Conservation (phyloP, 2,888 invertebrate genomes). For the Chalcis sispes region DNA sequence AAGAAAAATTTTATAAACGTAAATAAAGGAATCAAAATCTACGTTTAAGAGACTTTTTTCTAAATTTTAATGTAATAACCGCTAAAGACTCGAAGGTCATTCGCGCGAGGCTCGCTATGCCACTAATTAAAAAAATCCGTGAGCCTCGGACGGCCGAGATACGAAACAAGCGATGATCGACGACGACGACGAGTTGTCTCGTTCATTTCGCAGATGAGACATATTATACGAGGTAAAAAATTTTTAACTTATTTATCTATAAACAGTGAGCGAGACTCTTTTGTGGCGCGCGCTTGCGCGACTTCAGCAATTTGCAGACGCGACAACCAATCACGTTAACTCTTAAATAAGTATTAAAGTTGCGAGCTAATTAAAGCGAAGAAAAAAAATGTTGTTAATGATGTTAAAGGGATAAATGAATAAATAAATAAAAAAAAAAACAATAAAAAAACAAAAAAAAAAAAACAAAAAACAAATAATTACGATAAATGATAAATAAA, state of each 20-base stretch:
- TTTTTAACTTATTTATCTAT: slow-evolving; percentile 50
- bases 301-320: slow-evolving; percentile 66
- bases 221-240: slow-evolving; percentile 1
- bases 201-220: slow-evolving; percentile 24
- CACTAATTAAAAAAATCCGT: background rate
- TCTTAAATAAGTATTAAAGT: slow-evolving; percentile 69
- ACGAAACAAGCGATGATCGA: too few relatives aligned
- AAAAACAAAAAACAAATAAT: slow-evolving; percentile 53
- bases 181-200: background rate
- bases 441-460: too few relatives aligned
- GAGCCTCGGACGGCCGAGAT: too few relatives aligned
- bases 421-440: too few relatives aligned
- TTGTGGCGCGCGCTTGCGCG: slow-evolving; percentile 53
- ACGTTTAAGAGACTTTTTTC: slow-evolving; percentile 55
- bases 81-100: slow-evolving; percentile 9
- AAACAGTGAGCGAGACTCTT: slow-evolving; percentile 44
- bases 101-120: background rate
- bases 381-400: slow-evolving; percentile 70
- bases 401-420: slow-evolving; percentile 70
- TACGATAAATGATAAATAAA: slow-evolving; percentile 53
- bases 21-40: slow-evolving; percentile 53
- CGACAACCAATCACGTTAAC: slow-evolving; percentile 76
- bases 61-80: slow-evolving; percentile 50
- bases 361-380: slow-evolving; percentile 61
- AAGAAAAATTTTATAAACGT: slow-evolving; percentile 54